Percentiles rank a stretch among this genome's conserved stretches.
These are phyloP conservation scores for Tetrax tetrax DNA, from an alignment of 2,113 vertebrate genomes.

Conservation along the genomic window DNA sequence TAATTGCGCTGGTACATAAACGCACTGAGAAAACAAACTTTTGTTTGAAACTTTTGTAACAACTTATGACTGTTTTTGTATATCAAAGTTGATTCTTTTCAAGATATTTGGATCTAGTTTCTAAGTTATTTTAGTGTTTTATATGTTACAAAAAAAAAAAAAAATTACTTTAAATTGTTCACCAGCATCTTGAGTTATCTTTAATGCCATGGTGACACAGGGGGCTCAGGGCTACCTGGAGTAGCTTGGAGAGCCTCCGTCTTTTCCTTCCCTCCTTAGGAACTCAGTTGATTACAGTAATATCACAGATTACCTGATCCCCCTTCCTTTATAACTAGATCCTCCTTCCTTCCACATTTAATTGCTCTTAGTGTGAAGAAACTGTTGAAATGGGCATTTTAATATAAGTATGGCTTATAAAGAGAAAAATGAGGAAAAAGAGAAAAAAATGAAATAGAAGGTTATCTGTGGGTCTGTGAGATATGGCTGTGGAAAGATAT, in stretches of 20 bases:
- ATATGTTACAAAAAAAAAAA: slow-evolving; percentile 84
- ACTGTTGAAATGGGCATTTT: slow-evolving; percentile 91
- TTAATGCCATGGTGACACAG: slow-evolving; percentile 79
- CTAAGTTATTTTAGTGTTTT: slow-evolving; percentile 99
- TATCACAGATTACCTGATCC: slow-evolving; percentile 73
- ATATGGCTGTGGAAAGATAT: slow-evolving; percentile 96
- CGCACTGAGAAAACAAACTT: slow-evolving; percentile 96
- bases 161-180: slow-evolving; percentile 82
- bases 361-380: slow-evolving; percentile 96
- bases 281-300: slow-evolving; percentile 84
- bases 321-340: slow-evolving; percentile 86
- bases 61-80: slow-evolving; percentile 97
- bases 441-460: slow-evolving; percentile 75
- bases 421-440: slow-evolving; percentile 76
- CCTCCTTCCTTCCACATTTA: slow-evolving; percentile 87
- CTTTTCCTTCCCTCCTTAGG: slow-evolving; percentile 80
- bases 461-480: slow-evolving; percentile 94
- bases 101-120: slow-evolving; percentile 99
- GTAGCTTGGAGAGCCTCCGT: slow-evolving; percentile 82
- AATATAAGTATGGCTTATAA: slow-evolving; percentile 86
- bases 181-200: slow-evolving; percentile 86
- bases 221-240: slow-evolving; percentile 87
- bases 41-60: slow-evolving; percentile 92
- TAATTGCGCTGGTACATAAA: slow-evolving; percentile 96
- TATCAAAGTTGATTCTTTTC: slow-evolving; percentile 96